phyloP scores from a whole-genome alignment of 2,797 vertebrate genomes.

The Eurystomus glaucurus region DNA sequence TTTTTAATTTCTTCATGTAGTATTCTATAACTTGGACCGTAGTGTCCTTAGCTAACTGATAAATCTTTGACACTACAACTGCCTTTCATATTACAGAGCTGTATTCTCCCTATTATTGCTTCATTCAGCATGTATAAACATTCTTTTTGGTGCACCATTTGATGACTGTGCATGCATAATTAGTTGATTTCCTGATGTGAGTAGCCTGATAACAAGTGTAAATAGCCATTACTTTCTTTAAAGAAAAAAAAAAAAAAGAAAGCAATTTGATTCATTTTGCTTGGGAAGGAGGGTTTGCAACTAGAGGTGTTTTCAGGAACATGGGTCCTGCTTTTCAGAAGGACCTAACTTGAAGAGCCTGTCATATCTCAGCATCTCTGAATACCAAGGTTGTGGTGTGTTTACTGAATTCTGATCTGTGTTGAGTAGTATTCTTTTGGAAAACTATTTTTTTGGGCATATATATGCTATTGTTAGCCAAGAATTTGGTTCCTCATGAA shows the following conservation, averaged over 20 bases:
- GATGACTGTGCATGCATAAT: slow-evolving; percentile 65
- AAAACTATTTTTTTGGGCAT: background rate
- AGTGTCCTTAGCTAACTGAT: background rate
- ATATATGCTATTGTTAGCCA: background rate
- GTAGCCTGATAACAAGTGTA: slow-evolving; percentile 49
- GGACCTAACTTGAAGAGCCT: background rate
- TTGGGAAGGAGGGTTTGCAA: background rate
- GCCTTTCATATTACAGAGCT: slow-evolving; percentile 17
- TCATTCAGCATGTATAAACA: slow-evolving; percentile 38
- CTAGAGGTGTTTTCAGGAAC: background rate
- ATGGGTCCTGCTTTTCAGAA: background rate
- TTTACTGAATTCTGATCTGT: background rate
- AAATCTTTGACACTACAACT: background rate
- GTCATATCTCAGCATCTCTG: background rate
- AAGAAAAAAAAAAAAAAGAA: background rate
- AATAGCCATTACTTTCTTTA: slow-evolving; percentile 54
- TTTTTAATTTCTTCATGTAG: background rate
- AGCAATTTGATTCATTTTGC: background rate
- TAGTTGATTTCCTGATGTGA: slow-evolving; percentile 49
- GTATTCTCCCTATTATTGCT: background rate
- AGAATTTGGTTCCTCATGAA: background rate
- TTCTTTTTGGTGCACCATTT: slow-evolving; percentile 26
- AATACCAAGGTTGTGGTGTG: background rate
- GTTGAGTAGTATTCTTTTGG: background rate
- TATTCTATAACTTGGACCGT: background rate